phyloP scores from a whole-genome alignment of 2,113 vertebrate species.

The Laticauda colubrina region DNA sequence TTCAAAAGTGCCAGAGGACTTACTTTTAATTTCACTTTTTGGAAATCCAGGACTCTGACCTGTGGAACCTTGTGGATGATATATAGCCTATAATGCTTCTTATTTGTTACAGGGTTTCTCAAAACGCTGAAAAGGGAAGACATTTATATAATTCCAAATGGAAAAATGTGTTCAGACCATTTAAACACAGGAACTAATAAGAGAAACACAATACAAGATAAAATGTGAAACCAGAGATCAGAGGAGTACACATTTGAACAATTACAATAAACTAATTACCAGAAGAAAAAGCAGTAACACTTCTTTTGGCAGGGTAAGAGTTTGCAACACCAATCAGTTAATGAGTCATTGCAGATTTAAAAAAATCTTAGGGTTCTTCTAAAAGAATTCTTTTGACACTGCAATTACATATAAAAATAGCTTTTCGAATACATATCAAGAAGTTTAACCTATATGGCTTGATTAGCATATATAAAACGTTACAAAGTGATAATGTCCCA shows the following conservation, averaged over 20 bases:
- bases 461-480: background rate
- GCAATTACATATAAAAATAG: background rate
- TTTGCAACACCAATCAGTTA: background rate
- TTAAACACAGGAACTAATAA: background rate
- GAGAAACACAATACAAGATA: background rate
- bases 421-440: background rate
- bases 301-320: background rate
- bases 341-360: background rate
- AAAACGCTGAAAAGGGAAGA: slow-evolving; percentile 76
- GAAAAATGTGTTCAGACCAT: background rate
- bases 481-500: background rate
- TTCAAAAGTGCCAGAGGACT: slow-evolving; percentile 31
- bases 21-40: slow-evolving; percentile 97
- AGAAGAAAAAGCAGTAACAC: background rate
- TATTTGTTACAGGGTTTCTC: slow-evolving; percentile 96
- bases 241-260: too few species aligned
- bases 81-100: slow-evolving; percentile 98
- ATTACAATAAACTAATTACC: background rate
- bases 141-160: background rate
- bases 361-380: background rate
- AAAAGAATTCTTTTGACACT: background rate
- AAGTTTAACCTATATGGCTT: background rate
- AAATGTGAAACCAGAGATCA: background rate
- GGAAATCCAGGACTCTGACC: slow-evolving; percentile 94
- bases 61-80: slow-evolving; percentile 94